Evolutionary conservation across 1,140 invertebrate genomes (phyloP).

Genomic region (Macrobrachium nipponense): DNA sequence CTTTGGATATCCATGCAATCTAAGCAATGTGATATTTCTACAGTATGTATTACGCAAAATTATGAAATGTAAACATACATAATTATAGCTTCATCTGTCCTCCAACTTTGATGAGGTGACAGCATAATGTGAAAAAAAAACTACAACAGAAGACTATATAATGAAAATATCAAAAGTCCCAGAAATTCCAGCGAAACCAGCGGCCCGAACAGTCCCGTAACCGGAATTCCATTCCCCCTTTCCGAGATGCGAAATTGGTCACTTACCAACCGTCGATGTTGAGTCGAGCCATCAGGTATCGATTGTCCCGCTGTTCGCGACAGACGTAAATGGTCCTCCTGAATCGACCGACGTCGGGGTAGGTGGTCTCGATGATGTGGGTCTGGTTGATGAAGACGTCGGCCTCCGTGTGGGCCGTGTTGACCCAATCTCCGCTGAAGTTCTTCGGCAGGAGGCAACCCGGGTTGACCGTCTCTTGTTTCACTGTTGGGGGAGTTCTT

Average conservation of each 20-base stretch:
- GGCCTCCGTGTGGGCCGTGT: constrained; percentile 95
- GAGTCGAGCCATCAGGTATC: constrained; percentile 94
- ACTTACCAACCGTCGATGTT: constrained; percentile 94
- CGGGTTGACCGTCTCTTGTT: constrained; percentile 87
- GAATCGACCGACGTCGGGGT: constrained; percentile 89
- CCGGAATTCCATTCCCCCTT: background rate
- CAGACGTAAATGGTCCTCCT: constrained; percentile 95
- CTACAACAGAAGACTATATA: no score
- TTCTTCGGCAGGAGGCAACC: constrained; percentile 93
- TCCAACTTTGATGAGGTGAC: no score
- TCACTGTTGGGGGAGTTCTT: constrained; percentile 71
- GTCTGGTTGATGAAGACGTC: constrained; percentile 95
- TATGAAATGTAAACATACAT: no score
- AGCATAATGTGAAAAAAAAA: no score
- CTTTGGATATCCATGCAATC: no score
- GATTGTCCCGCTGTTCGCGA: constrained; percentile 85
- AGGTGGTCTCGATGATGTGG: constrained; percentile 94
- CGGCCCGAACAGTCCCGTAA: background rate
- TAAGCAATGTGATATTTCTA: no score
- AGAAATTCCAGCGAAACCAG: background rate
- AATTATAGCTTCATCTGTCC: no score
- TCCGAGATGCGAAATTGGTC: background rate
- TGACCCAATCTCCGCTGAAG: constrained; percentile 95
- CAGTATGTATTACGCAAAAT: no score
- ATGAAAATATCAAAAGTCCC: no score